Evolutionary conservation across 2,888 invertebrate genomes (phyloP).

Genomic region (Diogma glabrata): DNA sequence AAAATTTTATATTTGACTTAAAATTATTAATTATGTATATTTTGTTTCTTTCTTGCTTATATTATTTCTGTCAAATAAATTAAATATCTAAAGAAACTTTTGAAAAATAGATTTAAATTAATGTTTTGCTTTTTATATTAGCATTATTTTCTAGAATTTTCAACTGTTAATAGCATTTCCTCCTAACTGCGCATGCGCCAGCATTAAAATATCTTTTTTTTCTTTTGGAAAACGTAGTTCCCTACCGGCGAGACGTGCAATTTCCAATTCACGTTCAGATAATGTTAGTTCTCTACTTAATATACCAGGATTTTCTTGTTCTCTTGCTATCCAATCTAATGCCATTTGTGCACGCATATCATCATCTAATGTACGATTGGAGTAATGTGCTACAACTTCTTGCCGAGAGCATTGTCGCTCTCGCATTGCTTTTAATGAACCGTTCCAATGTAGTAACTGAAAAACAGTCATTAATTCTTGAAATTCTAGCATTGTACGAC

Average conservation of each 20-base stretch:
- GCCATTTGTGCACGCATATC: slow-evolving; percentile 96
- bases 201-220: slow-evolving; percentile 84
- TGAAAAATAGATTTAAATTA: too few species aligned
- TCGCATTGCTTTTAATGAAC: slow-evolving; percentile 89
- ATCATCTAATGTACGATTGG: slow-evolving; percentile 82
- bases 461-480: slow-evolving; percentile 97
- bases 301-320: slow-evolving; percentile 61
- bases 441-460: slow-evolving; percentile 92
- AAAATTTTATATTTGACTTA: too few species aligned
- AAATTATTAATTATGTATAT: too few species aligned
- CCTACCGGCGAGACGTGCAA: slow-evolving; percentile 75
- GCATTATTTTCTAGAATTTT: slow-evolving; percentile 11
- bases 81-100: too few species aligned
- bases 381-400: slow-evolving; percentile 87
- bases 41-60: too few species aligned
- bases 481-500: slow-evolving; percentile 90
- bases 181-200: slow-evolving; percentile 74
- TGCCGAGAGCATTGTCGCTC: slow-evolving; percentile 90
- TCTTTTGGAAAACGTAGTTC: slow-evolving; percentile 91
- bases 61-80: too few species aligned
- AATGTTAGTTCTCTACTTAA: slow-evolving; percentile 69
- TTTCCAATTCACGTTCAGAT: slow-evolving; percentile 77
- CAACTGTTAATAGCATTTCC: slow-evolving; percentile 24
- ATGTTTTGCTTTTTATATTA: too few species aligned
- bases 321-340: slow-evolving; percentile 82